These are phyloP conservation scores for Harlomillsia oculata DNA, from an alignment of 1,140 invertebrate species.

Conservation along the genomic window DNA sequence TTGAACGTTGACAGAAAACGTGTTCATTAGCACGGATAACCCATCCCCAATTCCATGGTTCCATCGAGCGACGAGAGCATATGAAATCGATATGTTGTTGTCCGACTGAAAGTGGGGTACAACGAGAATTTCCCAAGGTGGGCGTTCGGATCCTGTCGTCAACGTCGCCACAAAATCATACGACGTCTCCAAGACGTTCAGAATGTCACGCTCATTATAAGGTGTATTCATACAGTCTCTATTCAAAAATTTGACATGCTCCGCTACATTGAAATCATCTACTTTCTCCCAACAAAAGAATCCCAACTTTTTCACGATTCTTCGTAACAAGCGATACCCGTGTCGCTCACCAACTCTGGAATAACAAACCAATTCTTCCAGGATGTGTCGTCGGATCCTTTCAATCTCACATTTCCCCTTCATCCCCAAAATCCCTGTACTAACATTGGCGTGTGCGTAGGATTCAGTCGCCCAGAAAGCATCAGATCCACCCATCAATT, in stretches of 20 bases:
- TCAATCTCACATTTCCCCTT: too few species aligned
- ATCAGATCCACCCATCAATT: too few species aligned
- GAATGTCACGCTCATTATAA: background rate
- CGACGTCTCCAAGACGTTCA: background rate
- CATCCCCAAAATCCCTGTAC: too few species aligned
- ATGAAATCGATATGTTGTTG: background rate
- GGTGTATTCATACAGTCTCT: background rate
- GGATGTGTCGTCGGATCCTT: too few species aligned
- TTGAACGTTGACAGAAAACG: background rate
- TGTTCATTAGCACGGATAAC: background rate
- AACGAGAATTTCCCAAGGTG: background rate
- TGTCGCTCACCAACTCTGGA: too few species aligned
- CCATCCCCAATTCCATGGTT: background rate
- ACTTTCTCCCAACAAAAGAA: constrained; percentile 2
- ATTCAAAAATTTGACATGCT: background rate
- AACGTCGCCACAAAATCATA: background rate
- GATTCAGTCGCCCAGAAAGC: too few species aligned
- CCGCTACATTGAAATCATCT: background rate
- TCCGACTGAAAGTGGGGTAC: background rate
- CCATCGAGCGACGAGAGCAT: background rate
- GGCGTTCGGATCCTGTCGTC: background rate
- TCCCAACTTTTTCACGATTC: background rate
- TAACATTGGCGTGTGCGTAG: too few species aligned
- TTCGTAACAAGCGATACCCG: too few species aligned
- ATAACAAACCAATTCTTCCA: too few species aligned